These are phyloP conservation scores for Epsilonema sp. DNA, from an alignment of 2,888 invertebrate genomes.

Conservation along the genomic window DNA sequence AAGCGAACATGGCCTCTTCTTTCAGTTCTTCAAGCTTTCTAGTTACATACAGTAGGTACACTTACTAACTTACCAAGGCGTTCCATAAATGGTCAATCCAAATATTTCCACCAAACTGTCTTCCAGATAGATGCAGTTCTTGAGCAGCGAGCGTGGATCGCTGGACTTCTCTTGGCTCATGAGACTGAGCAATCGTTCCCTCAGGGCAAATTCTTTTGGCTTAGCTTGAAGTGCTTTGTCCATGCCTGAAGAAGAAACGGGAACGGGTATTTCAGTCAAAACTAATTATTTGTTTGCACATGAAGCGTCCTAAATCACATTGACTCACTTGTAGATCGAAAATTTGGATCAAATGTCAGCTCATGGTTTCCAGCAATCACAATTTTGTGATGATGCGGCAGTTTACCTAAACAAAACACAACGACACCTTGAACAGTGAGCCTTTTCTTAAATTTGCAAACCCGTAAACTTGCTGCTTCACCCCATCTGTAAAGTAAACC, in stretches of 20 bases:
- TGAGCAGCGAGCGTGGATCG: slow-evolving; percentile 37
- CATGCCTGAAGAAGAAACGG: background rate
- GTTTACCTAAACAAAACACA: slow-evolving; percentile 13
- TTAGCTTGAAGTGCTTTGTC: too few species aligned
- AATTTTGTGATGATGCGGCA: slow-evolving; percentile 56
- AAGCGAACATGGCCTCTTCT: too few species aligned
- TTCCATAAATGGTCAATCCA: slow-evolving; percentile 58
- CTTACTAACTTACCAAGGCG: slow-evolving; percentile 44
- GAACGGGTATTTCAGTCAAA: background rate
- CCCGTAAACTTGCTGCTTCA: too few species aligned
- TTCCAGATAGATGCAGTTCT: slow-evolving; percentile 55
- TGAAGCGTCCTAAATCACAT: too few species aligned
- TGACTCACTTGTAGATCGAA: too few species aligned
- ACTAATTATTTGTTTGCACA: background rate
- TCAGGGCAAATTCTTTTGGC: too few species aligned
- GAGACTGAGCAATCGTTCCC: too few species aligned
- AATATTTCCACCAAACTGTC: slow-evolving; percentile 46
- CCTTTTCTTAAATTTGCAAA: too few species aligned
- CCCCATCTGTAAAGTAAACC: too few species aligned
- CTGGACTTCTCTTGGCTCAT: too few species aligned
- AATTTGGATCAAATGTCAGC: slow-evolving; percentile 49
- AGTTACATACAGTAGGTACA: too few species aligned
- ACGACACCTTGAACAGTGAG: background rate
- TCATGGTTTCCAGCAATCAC: slow-evolving; percentile 72
- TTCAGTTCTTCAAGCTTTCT: too few species aligned